These are phyloP conservation scores for Dasyprocta punctata DNA, from an alignment of 2,113 vertebrate species.

Conservation along the genomic window DNA sequence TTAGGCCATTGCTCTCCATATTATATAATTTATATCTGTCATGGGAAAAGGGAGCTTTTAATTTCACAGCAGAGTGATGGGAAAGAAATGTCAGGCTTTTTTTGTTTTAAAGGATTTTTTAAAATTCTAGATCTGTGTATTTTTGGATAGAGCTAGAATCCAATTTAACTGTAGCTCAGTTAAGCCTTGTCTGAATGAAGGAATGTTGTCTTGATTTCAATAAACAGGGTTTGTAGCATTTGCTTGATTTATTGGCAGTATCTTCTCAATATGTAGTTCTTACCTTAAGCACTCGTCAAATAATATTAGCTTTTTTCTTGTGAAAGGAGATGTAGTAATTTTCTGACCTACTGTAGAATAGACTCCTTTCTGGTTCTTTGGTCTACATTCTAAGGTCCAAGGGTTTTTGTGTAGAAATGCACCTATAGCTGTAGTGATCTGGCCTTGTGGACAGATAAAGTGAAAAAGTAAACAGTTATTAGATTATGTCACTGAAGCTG, in stretches of 20 bases:
- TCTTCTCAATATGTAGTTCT: neutral
- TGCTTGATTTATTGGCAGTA: neutral
- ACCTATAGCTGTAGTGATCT: neutral
- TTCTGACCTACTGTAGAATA: neutral
- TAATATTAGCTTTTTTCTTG: neutral
- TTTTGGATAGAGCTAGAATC: slow-evolving; percentile 34
- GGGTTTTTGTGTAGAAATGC: neutral
- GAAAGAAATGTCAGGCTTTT: neutral
- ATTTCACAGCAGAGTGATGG: slow-evolving; percentile 45
- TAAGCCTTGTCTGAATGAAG: neutral
- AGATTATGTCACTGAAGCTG: neutral
- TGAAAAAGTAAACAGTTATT: neutral
- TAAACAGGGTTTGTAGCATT: neutral
- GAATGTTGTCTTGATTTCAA: neutral
- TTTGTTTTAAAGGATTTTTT: slow-evolving; percentile 40
- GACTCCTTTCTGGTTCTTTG: neutral
- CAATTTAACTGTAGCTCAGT: neutral
- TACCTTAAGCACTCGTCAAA: neutral
- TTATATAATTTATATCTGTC: neutral
- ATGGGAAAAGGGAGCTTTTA: slow-evolving; percentile 37
- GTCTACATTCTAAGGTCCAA: neutral
- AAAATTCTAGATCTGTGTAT: neutral
- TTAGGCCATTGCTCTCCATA: slow-evolving; percentile 2
- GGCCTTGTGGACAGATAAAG: neutral
- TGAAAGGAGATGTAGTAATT: neutral